phyloP scores from a whole-genome alignment of 2,113 vertebrate species.

The Heliornis fulica region DNA sequence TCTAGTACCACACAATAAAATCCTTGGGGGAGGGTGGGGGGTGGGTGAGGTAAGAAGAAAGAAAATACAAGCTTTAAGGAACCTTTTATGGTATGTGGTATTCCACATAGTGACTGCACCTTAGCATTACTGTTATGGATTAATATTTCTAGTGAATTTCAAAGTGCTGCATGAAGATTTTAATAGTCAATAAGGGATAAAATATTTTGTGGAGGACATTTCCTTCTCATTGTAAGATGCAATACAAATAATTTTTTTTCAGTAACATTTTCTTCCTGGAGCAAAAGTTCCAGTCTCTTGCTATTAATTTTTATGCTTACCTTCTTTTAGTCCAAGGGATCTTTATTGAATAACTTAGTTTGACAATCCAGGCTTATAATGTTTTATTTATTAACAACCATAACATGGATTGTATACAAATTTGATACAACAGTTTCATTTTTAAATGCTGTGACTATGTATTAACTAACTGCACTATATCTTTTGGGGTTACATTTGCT shows the following conservation, averaged over 20 bases:
- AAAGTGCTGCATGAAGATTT: background rate
- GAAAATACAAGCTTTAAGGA: background rate
- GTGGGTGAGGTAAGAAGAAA: background rate
- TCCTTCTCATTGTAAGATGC: background rate
- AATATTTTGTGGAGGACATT: background rate
- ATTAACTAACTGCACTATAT: background rate
- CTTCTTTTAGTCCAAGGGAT: background rate
- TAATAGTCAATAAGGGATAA: background rate
- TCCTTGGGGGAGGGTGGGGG: rapidly evolving
- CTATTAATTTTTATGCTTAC: background rate
- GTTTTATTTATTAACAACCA: background rate
- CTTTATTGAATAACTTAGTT: background rate
- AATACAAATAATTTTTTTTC: background rate
- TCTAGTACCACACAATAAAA: background rate
- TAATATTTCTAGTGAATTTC: background rate
- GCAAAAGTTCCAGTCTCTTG: background rate
- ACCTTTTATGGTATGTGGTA: background rate
- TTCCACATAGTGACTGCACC: rapidly evolving
- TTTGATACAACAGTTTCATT: background rate
- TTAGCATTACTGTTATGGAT: background rate
- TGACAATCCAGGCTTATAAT: background rate
- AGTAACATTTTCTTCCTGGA: background rate
- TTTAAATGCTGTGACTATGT: background rate
- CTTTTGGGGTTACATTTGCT: background rate
- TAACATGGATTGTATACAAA: background rate